Evolutionary conservation across 2,888 invertebrate species (phyloP), one percentile per base, ranked within the genome.

Genomic region (Furcula furcula): DNA sequence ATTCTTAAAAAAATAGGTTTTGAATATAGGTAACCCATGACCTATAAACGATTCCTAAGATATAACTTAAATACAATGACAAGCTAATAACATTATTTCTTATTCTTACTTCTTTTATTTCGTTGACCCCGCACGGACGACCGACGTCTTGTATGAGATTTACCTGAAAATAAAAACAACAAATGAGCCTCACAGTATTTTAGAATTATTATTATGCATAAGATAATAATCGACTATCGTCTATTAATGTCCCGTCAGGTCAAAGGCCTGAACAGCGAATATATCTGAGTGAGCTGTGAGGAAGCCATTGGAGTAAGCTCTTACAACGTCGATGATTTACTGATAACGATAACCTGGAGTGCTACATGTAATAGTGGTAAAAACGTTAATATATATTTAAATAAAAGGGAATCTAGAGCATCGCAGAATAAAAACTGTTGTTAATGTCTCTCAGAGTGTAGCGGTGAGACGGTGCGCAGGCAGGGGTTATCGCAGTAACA

Each of bases 91-190:
- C 3, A 23, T 3, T 5, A 23, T 7, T 10, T 7, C 9, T 23
- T 25, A 36, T 43, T 67, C 84, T 79, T 69, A 89, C 89, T 82
- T 78, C 79, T 82, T 73, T 86, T 86, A 68, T 88, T 90, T 36
- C 86, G 76, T 65, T 89, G 85, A 38, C 89, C 90, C 45, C 91
- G 89, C 18, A 88, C 88, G 7, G 91, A 87, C 4, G 93, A 92
- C 31, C 93, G 90, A 20, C 93, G 89, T 37, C 91, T 84, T 13
- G 90, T 91, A 57, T 91, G 90, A 32, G 90, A 89, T 80, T 90
- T 92, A 54, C 89, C 91, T 83, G 82, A 38, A 67, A 76, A 54
- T 33, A 67, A 58, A 38, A 49, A 40, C 18, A 36, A 28, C 28
- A 14, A 9, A 9, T 5, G 9, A 27, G 15, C 6, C n/a, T 15